phyloP scores from a whole-genome alignment of 2,113 vertebrate species.

The Oxyruncus cristatus region DNA sequence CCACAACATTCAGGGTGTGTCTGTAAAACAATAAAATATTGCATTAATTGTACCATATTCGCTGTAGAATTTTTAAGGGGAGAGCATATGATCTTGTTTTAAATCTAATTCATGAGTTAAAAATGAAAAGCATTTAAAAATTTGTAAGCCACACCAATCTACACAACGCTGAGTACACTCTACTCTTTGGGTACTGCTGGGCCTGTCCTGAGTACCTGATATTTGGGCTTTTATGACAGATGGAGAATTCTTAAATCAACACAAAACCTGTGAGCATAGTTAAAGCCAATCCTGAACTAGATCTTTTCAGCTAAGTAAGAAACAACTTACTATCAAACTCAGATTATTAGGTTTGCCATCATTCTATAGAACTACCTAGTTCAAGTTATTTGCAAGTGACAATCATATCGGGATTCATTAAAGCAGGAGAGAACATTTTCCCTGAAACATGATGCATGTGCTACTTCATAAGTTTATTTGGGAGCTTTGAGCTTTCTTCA shows the following conservation, averaged over 20 bases:
- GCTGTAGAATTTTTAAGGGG: neutral
- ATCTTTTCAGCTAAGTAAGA: neutral
- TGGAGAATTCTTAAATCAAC: neutral
- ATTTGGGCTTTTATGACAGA: neutral
- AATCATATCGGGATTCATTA: neutral
- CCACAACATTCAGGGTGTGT: neutral
- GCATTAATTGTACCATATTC: neutral
- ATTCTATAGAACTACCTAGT: neutral
- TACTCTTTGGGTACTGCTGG: neutral
- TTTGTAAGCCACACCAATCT: neutral
- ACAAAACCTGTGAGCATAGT: neutral
- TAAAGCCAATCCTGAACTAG: neutral
- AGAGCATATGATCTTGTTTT: neutral
- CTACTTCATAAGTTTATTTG: slow-evolving; percentile 2
- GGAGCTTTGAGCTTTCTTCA: neutral
- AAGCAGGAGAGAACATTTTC: neutral
- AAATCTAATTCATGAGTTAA: neutral
- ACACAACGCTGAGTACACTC: neutral
- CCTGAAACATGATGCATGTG: neutral
- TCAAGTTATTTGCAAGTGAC: neutral
- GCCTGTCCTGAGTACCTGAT: neutral
- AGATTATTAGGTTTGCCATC: neutral
- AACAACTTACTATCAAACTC: neutral
- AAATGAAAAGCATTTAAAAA: neutral
- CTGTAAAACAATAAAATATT: neutral